Conservation (phyloP, 2,797 vertebrate genomes). For the Chiloscyllium punctatum region DNA sequence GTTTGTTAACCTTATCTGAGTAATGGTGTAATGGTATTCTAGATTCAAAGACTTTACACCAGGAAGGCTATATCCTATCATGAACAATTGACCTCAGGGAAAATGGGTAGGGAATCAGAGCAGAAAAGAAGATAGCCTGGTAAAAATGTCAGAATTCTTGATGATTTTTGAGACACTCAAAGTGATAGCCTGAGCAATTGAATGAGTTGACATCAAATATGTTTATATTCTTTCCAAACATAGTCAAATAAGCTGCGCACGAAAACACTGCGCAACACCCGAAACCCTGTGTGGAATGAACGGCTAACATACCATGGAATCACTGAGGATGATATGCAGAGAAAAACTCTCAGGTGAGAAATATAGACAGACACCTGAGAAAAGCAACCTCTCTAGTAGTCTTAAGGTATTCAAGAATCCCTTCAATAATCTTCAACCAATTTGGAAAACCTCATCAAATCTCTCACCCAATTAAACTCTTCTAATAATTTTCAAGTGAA, state of each 20-base stretch:
- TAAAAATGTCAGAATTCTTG: not conserved
- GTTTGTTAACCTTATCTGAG: not conserved
- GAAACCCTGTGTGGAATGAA: constrained; percentile 89
- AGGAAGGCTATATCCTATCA: not conserved
- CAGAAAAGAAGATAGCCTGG: not conserved
- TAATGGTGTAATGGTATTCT: not conserved
- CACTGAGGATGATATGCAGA: constrained; percentile 91
- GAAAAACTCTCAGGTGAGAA: constrained; percentile 83
- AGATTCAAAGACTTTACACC: not conserved
- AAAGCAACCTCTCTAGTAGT: not conserved
- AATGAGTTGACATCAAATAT: not conserved
- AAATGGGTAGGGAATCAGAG: not conserved
- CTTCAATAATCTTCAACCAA: not conserved
- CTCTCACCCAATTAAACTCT: not conserved
- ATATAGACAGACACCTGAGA: not conserved
- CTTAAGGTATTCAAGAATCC: not conserved
- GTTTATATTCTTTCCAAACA: not conserved
- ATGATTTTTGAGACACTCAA: not conserved
- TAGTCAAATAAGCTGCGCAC: constrained; percentile 92
- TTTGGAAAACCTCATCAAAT: not conserved
- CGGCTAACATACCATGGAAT: constrained; percentile 88
- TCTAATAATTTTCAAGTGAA: not conserved
- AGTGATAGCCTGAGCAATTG: not conserved
- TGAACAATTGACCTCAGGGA: not conserved
- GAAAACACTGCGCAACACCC: constrained; percentile 89